Percentiles rank a stretch among this genome's conserved stretches.
Evolutionary conservation across 53 echinoderm and acorn worm species (phyloP).

Genomic region (Actinopyga echinites): DNA sequence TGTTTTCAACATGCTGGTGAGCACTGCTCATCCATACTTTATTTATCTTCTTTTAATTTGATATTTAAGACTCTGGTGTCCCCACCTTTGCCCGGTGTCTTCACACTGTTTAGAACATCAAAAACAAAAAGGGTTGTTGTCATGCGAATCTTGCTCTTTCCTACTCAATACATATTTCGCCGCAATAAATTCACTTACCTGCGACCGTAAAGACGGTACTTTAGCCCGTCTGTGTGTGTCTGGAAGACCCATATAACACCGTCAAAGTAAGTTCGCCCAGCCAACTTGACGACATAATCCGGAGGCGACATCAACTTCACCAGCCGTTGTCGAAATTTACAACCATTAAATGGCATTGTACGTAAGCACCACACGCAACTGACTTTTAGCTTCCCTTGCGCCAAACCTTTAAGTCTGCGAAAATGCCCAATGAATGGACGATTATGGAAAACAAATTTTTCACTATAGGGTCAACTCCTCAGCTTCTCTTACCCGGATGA

Average conservation of each 20-base stretch:
- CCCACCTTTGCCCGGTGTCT: conserved; percentile 45
- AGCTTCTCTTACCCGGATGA: no score
- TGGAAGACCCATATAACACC: conserved; percentile 37
- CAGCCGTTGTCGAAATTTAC: conserved; percentile 10
- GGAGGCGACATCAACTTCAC: not conserved
- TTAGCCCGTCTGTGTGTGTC: not conserved
- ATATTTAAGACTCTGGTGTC: conserved; percentile 37
- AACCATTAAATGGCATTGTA: conserved; percentile 13
- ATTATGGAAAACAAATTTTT: no score
- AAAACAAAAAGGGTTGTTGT: conserved; percentile 25
- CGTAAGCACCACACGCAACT: conserved; percentile 24
- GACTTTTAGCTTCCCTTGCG: no score
- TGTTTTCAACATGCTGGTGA: no score
- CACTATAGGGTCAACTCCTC: no score
- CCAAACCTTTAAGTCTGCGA: no score
- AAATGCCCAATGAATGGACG: no score
- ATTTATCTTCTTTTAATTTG: conserved; percentile 43
- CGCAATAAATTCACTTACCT: conserved; percentile 42
- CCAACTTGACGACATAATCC: conserved; percentile 13
- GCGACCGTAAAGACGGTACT: conserved; percentile 3
- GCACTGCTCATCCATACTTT: conserved; percentile 8
- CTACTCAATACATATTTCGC: conserved; percentile 23
- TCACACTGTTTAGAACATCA: conserved; percentile 42
- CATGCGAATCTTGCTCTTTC: not conserved
- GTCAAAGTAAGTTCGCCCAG: conserved; percentile 12